These are phyloP conservation scores for Anabacerthia variegaticeps DNA, from an alignment of 2,797 vertebrate genomes.

Conservation along the genomic window DNA sequence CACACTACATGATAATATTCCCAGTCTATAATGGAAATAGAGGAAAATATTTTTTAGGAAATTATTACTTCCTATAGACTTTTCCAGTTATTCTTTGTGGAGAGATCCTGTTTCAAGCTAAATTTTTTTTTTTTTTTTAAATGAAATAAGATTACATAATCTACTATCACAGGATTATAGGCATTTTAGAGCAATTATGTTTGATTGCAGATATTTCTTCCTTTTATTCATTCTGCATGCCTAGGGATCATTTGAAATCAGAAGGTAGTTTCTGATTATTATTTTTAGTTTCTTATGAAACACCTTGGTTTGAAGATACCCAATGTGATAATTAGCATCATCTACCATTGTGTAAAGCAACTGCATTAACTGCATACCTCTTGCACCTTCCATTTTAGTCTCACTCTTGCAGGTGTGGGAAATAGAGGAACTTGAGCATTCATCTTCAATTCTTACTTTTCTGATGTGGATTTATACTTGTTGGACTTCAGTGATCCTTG, in stretches of 20 bases:
- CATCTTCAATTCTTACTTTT: not conserved
- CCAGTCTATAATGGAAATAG: not conserved
- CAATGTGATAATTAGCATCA: not conserved
- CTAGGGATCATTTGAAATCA: not conserved
- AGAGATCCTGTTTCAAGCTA: not conserved
- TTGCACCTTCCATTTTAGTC: not conserved
- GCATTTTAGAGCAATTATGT: not conserved
- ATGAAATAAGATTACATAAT: not conserved
- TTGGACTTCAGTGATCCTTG: not conserved
- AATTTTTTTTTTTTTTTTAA: not conserved
- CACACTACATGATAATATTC: not conserved
- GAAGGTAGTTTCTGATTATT: not conserved
- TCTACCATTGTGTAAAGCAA: not conserved
- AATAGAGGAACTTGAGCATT: not conserved
- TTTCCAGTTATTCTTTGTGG: not conserved
- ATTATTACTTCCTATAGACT: not conserved
- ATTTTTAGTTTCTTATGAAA: not conserved
- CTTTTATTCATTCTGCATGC: not conserved
- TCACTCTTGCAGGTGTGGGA: not conserved
- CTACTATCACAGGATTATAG: not conserved
- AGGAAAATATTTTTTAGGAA: not conserved
- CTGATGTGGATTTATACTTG: fast-evolving
- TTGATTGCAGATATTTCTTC: not conserved
- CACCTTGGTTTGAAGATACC: not conserved
- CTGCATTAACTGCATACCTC: not conserved